Evolutionary conservation across 2,113 vertebrate species (phyloP), one percentile per base, ranked within the genome.

Genomic region (Psophia crepitans): DNA sequence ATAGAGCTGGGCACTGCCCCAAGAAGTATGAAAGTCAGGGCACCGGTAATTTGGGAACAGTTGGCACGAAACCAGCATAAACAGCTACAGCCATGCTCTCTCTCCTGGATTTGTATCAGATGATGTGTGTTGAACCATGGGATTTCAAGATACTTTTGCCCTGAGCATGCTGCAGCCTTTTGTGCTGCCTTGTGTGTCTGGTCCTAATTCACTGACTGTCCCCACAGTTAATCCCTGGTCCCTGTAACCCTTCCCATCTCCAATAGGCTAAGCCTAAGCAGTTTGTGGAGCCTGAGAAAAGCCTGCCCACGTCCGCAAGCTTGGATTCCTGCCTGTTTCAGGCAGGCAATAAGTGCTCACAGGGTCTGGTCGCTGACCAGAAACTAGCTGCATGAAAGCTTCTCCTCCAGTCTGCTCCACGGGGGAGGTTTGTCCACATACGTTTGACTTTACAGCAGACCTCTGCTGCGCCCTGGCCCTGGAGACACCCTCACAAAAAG

Each of bases 31-130:
- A 28, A 84, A 84, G 63, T 89, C 73, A 70, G 68, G 54, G 46
- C 54, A 70, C 76, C 74, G 84, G 76, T 61, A 92, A 77, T 91
- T 54, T 66, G 60, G 68, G 71, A 54, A 81, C 0, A 0, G 37
- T 26, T 97, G 87, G 81, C 95, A 78, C 70, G 39, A 49, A 43
- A 35, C 73, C 91, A 70, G 64, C 12, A n/a, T 83, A 92, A 93
- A 92, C 58, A 96, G 63, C 75, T 65, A 61, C 1, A 48, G 53
- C 48, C 49, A 37, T 44, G 58, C 49, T 88, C 53, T 71, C 28
- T 78, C 53, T 48, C 39, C n/a, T 77, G 79, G 35, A 48, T 46
- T 53, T 65, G 58, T 43, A 80, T 27, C n/a, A 73, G 35, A 69
- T 35, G 71, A 84, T 8, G 19, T 14, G 12, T n/a, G 54, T n/a